Conservation (phyloP, 2,113 vertebrate species). For the Halichoerus grypus region DNA sequence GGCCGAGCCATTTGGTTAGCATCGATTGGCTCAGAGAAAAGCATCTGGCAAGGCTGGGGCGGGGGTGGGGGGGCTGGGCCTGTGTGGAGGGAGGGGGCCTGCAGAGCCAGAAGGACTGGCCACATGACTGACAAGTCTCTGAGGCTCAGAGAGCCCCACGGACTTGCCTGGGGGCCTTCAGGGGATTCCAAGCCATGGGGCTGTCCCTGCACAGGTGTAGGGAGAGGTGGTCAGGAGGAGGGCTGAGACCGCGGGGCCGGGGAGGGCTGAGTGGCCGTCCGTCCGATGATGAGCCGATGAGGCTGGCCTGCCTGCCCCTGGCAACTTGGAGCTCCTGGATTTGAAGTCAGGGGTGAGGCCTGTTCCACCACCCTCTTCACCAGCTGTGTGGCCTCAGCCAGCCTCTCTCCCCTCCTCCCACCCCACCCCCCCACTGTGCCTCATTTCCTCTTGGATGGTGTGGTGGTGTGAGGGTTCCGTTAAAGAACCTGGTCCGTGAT, state of each 20-base stretch:
- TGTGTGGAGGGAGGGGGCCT: neutral
- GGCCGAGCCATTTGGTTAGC: conserved; percentile 75
- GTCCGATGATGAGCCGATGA: too few relatives aligned
- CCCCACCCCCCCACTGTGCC: too few relatives aligned
- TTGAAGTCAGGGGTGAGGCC: neutral
- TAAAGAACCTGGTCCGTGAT: too few relatives aligned
- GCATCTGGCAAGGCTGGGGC: neutral
- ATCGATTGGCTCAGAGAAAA: conserved; percentile 58
- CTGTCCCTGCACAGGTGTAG: neutral
- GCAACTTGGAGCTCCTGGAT: neutral
- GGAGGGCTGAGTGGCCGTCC: neutral
- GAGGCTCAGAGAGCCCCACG: neutral
- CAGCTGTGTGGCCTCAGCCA: neutral
- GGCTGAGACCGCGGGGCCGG: neutral
- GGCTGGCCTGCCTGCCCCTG: neutral
- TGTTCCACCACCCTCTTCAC: neutral
- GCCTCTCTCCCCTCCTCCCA: neutral
- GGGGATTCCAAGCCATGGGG: neutral
- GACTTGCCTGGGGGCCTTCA: neutral
- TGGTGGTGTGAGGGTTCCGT: too few relatives aligned
- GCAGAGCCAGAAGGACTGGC: neutral
- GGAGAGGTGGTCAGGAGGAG: neutral
- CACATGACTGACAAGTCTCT: neutral
- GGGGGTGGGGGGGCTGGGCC: neutral
- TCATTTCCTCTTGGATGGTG: neutral